These are phyloP conservation scores for Ichneumon xanthorius DNA, from an alignment of 2,888 invertebrate species.

Conservation along the genomic window DNA sequence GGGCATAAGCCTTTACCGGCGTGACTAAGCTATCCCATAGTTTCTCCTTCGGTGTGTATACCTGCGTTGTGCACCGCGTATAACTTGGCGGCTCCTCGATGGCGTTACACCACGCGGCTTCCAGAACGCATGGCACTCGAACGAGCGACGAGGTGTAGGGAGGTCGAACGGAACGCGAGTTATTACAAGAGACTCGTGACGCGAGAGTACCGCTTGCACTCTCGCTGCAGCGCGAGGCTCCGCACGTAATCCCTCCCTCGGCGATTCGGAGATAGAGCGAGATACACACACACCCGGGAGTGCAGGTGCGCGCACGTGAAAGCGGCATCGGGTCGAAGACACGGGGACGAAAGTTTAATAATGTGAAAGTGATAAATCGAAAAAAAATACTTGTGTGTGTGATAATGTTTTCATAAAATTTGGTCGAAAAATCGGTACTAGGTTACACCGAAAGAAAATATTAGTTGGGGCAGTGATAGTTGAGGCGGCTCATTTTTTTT, in stretches of 20 bases:
- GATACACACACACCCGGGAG: background rate
- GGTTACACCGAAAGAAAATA: too few species aligned
- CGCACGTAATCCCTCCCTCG: conserved; percentile 28
- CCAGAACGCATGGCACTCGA: conserved; percentile 64
- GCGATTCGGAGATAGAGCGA: conserved; percentile 6
- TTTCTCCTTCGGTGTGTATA: conserved; percentile 47
- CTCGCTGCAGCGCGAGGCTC: conserved; percentile 23
- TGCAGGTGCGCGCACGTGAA: conserved; percentile 36
- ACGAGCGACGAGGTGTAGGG: conserved; percentile 65
- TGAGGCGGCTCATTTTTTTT: too few species aligned
- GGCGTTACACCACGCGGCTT: conserved; percentile 27
- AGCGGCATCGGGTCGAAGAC: conserved; percentile 33
- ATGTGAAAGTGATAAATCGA: conserved; percentile 38
- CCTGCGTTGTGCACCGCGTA: conserved; percentile 30
- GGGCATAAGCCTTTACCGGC: conserved; percentile 40
- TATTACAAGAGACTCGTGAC: conserved; percentile 59
- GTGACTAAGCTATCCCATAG: conserved; percentile 64
- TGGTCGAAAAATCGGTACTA: too few species aligned
- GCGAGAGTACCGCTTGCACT: conserved; percentile 62
- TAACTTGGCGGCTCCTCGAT: conserved; percentile 18
- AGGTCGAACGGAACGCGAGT: conserved; percentile 63
- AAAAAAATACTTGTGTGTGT: conserved; percentile 13
- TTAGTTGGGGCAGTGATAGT: too few species aligned
- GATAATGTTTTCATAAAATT: background rate
- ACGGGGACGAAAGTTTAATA: conserved; percentile 29